Evolutionary conservation across 2,888 invertebrate species (phyloP).

Genomic region (Agrochola macilenta): DNA sequence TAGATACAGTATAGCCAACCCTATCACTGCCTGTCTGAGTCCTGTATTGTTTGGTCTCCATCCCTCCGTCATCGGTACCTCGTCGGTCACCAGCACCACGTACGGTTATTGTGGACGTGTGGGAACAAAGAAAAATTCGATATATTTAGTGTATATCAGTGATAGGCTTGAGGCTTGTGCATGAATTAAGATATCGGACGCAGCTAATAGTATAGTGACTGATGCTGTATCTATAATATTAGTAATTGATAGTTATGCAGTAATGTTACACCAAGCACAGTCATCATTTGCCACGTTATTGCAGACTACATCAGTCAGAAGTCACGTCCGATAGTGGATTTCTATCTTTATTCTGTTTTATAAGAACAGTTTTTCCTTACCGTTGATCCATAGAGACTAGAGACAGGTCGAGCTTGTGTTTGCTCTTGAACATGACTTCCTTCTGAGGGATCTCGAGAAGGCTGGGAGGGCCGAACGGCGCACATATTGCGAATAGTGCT

Average conservation of each 20-base stretch:
- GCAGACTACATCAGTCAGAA: too few relatives aligned
- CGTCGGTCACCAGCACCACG: not conserved
- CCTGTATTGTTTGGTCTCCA: too few relatives aligned
- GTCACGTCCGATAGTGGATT: too few relatives aligned
- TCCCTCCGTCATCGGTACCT: not conserved
- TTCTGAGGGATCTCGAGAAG: slow-evolving; percentile 99
- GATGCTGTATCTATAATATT: too few relatives aligned
- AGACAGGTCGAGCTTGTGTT: slow-evolving; percentile 99
- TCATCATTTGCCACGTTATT: too few relatives aligned
- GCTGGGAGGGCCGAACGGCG: slow-evolving; percentile 99
- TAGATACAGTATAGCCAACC: not conserved
- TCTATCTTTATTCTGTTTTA: too few relatives aligned
- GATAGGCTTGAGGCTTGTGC: too few relatives aligned
- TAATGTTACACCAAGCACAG: too few relatives aligned
- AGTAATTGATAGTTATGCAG: too few relatives aligned
- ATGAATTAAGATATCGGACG: too few relatives aligned
- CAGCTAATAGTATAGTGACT: too few relatives aligned
- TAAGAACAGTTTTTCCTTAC: slow-evolving; percentile 79
- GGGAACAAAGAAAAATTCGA: not conserved
- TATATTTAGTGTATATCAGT: too few relatives aligned
- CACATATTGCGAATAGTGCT: slow-evolving; percentile 99
- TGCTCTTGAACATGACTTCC: slow-evolving; percentile 99
- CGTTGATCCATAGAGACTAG: slow-evolving; percentile 99
- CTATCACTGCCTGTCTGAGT: not conserved
- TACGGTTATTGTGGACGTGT: not conserved